Evolutionary conservation across 2,797 vertebrate species (phyloP), one percentile per base, ranked within the genome.

Genomic region (Coendou prehensilis): DNA sequence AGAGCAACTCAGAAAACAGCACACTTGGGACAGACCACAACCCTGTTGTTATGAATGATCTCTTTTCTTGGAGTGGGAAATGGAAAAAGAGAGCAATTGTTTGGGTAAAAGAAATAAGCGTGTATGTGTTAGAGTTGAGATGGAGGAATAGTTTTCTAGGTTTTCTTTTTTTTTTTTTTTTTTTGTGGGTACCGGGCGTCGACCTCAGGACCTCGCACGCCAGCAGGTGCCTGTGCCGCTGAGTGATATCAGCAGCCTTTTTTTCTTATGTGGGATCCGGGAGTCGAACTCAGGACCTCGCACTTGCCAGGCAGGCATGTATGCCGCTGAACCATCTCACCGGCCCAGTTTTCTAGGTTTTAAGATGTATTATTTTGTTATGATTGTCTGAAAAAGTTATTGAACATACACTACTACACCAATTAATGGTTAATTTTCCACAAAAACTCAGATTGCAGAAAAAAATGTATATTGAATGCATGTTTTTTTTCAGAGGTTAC

Each of bases 21-120:
- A 22, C 18, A 0, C 54, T 18, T 26, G 88, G 97, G 94, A 57
- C 88, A 47, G 9, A 76, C 15, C 0, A 54, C 87, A 47, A 9
- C 79, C 15, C 0, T 30, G 82, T 93, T 94, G 83, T 96, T 96
- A 84, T 56, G 8, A 71, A 18, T 75, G 96, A 86, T 97, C 69
- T 57, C 9, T 45, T 73, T 96, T 64, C 87, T 37, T 61, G 15
- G 82, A 69, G 18, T 89, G 61, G 96, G 41, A 90, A 96, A 86
- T 97, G 89, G 93, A 54, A 94, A 97, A 97, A 59, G 59, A 96
- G 79, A 87, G 94, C 52, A 52, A 97, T 95, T 9, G 33, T n/a
- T 9, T 37, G 37, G 30, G 26, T 61, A 18, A 47, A 52, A 33
- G 89, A 85, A 56, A 47, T 37, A 37, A 73, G 22, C 50, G 28